Evolutionary conservation across 2,113 vertebrate species (phyloP), one percentile per base, ranked within the genome.

Genomic region (Coturnix japonica): DNA sequence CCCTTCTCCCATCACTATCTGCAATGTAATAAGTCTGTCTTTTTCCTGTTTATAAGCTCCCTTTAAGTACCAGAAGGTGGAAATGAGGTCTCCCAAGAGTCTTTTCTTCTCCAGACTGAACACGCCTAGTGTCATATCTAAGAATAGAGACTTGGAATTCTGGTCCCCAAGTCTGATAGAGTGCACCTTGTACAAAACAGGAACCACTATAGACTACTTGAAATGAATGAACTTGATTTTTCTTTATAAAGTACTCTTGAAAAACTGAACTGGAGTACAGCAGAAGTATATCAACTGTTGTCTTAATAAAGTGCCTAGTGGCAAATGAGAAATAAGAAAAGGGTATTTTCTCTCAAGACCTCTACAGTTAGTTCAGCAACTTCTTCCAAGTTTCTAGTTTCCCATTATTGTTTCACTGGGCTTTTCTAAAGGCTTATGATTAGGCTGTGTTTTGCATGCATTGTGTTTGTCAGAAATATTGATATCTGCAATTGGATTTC

Each of bases 301-400:
- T 44, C 59, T 17, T 21, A 73, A 33, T 10, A 51, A 90, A 64
- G 20, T 46, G 33, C 6, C 16, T 31, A 57, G 43, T 81, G 54
- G 37, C 33, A 60, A 12, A 11, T 0, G 0, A 87, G 67, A 11
- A 69, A 5, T 5, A 59, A 16, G 3, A 28, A 25, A 47, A 61
- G 16, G 16, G 5, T 71, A 26, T 21, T 37, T 54, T 21, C 2
- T 1, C 60, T 63, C 39, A 70, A 13, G 44, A 82, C 4, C 8
- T 54, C 44, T 70, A 4, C 9, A 37, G 13, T 37, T 16, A 69
- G 20, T 43, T 78, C n/a, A 86, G 16, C 22, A 90, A 6, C 61
- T 63, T 54, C 30, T 82, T 66, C 35, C 67, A 82, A 17, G 2
- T 33, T 39, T 9, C 14, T 30, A 11, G 51, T 72, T 59, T 46